Evolutionary conservation across 2,113 vertebrate genomes (phyloP), one percentile per base, ranked within the genome.

Genomic region (Macroglossus sobrinus): DNA sequence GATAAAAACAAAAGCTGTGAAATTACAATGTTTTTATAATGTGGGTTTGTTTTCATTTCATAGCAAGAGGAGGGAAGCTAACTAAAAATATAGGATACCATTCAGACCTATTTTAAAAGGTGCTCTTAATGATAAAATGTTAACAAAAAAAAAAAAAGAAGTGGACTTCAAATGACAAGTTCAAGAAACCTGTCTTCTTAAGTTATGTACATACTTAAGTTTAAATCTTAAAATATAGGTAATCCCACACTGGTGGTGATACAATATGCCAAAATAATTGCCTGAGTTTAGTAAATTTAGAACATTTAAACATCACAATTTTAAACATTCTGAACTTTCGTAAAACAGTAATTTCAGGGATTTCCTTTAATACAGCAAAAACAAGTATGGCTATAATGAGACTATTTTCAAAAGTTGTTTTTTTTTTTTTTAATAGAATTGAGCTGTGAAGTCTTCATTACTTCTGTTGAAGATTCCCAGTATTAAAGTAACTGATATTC

Each of bases 21-120:
- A 59, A 88, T 89, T 57, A 66, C 19, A 93, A 38, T 47, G 63
- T 35, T 91, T 87, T 91, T 80, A 45, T 63, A 81, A 43, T 66
- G 47, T 89, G 10, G 19, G 63, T 86, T 47, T 89, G 43, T 93
- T 94, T 95, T 93, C 55, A 95, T 82, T 68, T 84, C 47, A 55
- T 7, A 93, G 30, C 61, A 8, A 93, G 53, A 92, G 30, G 38
- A 88, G 89, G 61, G 59, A 59, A 87, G 71, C 26, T 68, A 45
- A 91, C n/a, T 90, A 55, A 94, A 92, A 95, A 50, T 57, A 84
- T 0, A 84, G 24, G 26, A 33, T 78, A 95, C 15, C 72, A 66
- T 26, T 71, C n/a, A 43, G 63, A 91, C 55, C n/a, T 75, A 66
- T 74, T 90, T 92, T 80, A 93, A 98, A 94, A 97, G 59, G 18